Evolutionary conservation across 2,113 vertebrate species (phyloP).

Genomic region (Crotalus helleri): DNA sequence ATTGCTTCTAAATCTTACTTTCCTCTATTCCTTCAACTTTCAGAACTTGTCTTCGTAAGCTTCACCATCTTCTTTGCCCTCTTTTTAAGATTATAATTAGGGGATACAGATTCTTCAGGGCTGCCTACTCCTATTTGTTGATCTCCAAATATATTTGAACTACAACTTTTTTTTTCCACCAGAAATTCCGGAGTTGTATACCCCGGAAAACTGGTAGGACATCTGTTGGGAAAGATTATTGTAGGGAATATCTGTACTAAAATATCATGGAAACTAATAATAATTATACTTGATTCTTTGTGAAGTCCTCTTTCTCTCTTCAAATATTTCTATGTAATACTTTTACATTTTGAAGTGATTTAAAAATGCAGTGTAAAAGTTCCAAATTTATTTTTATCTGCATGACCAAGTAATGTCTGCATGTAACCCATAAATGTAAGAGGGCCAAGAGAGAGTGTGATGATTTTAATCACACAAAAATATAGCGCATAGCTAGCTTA

Average conservation of each 20-base stretch:
- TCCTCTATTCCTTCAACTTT: neutral
- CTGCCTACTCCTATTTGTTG: neutral
- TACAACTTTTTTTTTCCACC: neutral
- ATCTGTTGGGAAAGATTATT: neutral
- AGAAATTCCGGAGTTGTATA: neutral
- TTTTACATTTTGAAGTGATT: slow-evolving; percentile 23
- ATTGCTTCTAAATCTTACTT: neutral
- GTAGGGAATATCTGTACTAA: neutral
- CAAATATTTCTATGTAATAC: slow-evolving; percentile 9
- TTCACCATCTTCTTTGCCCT: neutral
- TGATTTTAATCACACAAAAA: slow-evolving; percentile 29
- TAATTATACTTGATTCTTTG: neutral
- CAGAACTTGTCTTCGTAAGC: neutral
- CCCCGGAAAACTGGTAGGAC: neutral
- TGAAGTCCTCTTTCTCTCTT: slow-evolving; percentile 21
- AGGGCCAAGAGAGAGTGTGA: neutral
- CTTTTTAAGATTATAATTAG: neutral
- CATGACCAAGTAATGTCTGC: slow-evolving; percentile 21
- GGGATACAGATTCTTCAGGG: neutral
- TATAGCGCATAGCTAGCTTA: slow-evolving; percentile 38
- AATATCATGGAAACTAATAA: slow-evolving; percentile 13
- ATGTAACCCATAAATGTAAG: slow-evolving; percentile 24
- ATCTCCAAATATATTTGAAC: neutral
- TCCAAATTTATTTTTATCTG: slow-evolving; percentile 28
- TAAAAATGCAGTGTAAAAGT: slow-evolving; percentile 39